phyloP scores from a whole-genome alignment of 2,888 invertebrate species.

The Polymixis lichenea region DNA sequence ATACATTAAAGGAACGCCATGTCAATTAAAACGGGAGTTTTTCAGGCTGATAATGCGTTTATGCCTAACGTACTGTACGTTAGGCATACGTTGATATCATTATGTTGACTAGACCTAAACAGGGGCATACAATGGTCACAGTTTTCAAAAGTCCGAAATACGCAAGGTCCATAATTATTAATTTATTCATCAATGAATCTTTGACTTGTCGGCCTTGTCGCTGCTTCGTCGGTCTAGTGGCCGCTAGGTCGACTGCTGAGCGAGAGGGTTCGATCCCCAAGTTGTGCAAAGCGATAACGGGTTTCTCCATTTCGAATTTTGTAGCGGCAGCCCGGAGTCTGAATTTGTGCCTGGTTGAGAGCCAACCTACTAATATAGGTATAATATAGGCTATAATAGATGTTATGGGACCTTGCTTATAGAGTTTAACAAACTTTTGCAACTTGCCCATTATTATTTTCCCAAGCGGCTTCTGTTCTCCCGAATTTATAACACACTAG shows the following conservation, averaged over 20 bases:
- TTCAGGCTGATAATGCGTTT: neutral
- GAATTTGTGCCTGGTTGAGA: neutral
- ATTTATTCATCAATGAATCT: neutral
- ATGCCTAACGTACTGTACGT: no score
- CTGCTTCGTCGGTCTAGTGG: neutral
- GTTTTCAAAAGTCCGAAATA: neutral
- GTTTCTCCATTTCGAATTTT: neutral
- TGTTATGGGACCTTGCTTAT: no score
- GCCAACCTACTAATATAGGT: no score
- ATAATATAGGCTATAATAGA: no score
- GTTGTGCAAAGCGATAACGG: neutral
- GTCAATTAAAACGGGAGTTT: constrained; percentile 28
- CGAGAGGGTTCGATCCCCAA: neutral
- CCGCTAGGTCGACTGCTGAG: neutral
- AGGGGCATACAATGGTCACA: neutral
- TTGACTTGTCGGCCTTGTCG: neutral
- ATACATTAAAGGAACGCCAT: neutral
- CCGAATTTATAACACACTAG: no score
- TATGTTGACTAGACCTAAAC: neutral
- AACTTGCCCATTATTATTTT: no score
- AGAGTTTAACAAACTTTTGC: no score
- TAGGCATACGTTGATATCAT: neutral
- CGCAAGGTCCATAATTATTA: neutral
- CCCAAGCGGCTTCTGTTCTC: no score
- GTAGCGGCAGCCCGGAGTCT: neutral